Evolutionary conservation across 2,113 vertebrate species (phyloP).

Genomic region (Lepisosteus oculatus): DNA sequence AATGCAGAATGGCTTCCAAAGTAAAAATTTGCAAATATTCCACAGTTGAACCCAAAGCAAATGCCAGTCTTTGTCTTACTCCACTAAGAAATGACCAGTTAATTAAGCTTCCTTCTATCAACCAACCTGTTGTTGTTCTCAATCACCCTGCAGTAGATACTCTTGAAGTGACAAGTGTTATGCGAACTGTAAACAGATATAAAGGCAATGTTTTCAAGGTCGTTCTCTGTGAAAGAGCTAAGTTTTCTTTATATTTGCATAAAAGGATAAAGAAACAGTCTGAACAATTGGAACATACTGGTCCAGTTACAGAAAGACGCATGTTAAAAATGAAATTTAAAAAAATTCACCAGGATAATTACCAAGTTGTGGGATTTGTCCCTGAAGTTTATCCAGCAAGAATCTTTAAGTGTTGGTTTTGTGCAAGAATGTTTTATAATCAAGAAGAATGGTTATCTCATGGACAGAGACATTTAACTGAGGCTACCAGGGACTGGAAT

Average conservation of each 20-base stretch:
- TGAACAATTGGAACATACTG: slow-evolving; percentile 14
- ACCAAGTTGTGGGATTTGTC: slow-evolving; percentile 72
- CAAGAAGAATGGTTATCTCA: slow-evolving; percentile 78
- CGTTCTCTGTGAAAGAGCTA: slow-evolving; percentile 58
- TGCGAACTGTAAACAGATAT: slow-evolving; percentile 71
- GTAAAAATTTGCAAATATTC: slow-evolving; percentile 23
- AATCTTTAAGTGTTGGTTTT: slow-evolving; percentile 72
- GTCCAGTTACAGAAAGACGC: slow-evolving; percentile 64
- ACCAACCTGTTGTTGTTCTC: slow-evolving; percentile 92
- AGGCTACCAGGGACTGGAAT: slow-evolving; percentile 72
- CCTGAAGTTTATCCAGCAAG: slow-evolving; percentile 48
- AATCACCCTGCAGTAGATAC: slow-evolving; percentile 85
- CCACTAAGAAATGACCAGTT: slow-evolving; percentile 75
- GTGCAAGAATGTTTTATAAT: slow-evolving; percentile 63
- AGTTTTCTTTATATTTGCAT: slow-evolving; percentile 56
- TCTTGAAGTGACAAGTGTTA: slow-evolving; percentile 64
- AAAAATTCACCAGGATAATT: slow-evolving; percentile 83
- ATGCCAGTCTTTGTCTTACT: slow-evolving; percentile 53
- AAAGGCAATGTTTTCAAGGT: slow-evolving; percentile 70
- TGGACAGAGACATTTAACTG: slow-evolving; percentile 69
- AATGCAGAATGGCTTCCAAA: slow-evolving; percentile 33
- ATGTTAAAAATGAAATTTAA: slow-evolving; percentile 89
- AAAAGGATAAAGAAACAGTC: neutral
- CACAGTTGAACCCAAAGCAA: slow-evolving; percentile 2
- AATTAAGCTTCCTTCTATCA: slow-evolving; percentile 78